Base-by-base conservation (phyloP, 2,888 invertebrate species). In the Thymelicus sylvestris region DNA sequence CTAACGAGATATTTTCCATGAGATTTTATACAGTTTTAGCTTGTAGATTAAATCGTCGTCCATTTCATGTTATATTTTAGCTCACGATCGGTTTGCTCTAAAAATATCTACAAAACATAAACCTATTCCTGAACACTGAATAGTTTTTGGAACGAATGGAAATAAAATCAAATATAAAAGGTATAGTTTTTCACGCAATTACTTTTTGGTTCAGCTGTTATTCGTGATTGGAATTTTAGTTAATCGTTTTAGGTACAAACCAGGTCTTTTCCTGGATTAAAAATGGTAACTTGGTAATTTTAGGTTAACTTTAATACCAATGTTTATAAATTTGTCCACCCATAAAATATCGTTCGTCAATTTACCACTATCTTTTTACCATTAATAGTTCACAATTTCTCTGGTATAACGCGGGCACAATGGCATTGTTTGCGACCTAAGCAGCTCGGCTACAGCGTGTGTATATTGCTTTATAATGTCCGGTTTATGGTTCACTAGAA, bases 381-480 rank as follows among this genome's bases (percentile, higher is more conserved):
- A 70, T 70, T 60, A 70, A 70, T 70, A 60, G 65, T 65, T 70
- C 70, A 65, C 65, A 70, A 70, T 70, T 59, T 64, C 57, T 70
- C 69, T 50, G 64, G 19, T 47, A 50, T 65, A 65, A 60, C 31
- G 57, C 50, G 48, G 72, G 74, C 75, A 78, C 79, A 78, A 74
- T 75, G 78, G 76, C 80, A 81, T 80, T 85, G 87, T 85, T 86
- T 83, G 82, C 81, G 64, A 67, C 72, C 76, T 79, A 80, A 77
- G 83, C 84, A 80, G 80, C 81, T 80, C 79, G 80, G 85, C 83
- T 77, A 80, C 81, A 72, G 76, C 84, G 80, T 89, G 87, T 90
- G 85, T 85, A 89, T 86, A 86, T 78, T 73, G 83, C 84, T 83
- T 85, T 86, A 87, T 74, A 76, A 75, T 76, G 74, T 72, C 19